Base-by-base conservation (phyloP, 2,113 vertebrate species). In the Tachuris rubrigastra region DNA sequence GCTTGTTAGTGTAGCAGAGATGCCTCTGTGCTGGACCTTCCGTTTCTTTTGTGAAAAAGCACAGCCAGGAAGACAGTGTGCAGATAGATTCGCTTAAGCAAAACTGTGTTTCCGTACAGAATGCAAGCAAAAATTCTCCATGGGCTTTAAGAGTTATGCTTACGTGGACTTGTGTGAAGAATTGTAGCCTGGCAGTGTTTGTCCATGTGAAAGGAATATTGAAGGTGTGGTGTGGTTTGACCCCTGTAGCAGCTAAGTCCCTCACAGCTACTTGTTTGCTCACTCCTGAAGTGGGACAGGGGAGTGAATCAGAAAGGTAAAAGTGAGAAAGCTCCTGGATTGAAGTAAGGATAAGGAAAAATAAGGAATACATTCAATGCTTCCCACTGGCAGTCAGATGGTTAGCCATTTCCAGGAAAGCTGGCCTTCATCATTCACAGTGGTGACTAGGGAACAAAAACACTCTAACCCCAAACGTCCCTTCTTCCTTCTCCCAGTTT, bases 271-370 rank as follows among this genome's bases (percentile, higher is more conserved):
- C 37, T 79, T 47, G 28, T 6, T 88, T 1, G 0, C 4, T 39
- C 6, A 9, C 3, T 4, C 6, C 14, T 46, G 10, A 47, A 49
- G 31, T 0, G 0, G 27, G 12, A 53, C 3, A 0, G 18, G 15
- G 21, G 10, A 59, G 30, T 66, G 30, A 62, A 39, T 28, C 1
- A 0, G 19, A 76, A 59, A 8, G 12, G 23, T 77, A 6, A 52
- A 76, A 72, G 17, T 59, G 19, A 52, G 53, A 60, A 82, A 39
- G 23, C 33, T 49, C 5, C 0, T 14, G 5, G 8, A 5, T 37
- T 88, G 33, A 69, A 37, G 31, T 62, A 62, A 67, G 58, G 23
- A 24, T 6, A 59, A 52, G 27, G 33, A 24, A 59, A 66, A 73
- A 28, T 13, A 28, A 71, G 11, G 24, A 56, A 21, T 24, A n/a